These are phyloP conservation scores for Drosophila sucinea DNA, from an alignment of 1,140 invertebrate genomes.

Conservation along the genomic window DNA sequence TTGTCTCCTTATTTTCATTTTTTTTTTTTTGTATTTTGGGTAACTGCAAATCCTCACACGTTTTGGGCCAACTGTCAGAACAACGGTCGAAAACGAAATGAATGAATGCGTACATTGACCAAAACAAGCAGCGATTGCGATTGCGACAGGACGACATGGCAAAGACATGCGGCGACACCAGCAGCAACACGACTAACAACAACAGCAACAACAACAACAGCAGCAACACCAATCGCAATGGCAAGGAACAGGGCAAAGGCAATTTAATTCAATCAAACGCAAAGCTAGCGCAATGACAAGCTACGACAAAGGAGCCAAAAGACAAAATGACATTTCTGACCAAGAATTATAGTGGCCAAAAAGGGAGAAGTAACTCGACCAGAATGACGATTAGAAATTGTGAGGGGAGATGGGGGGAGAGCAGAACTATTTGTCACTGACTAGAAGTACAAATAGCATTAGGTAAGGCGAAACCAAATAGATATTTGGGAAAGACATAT, in stretches of 20 bases:
- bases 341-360: constrained; percentile 17
- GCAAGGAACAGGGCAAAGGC: constrained; percentile 38
- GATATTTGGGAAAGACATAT: no score
- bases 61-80: constrained; percentile 50
- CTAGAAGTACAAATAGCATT: no score
- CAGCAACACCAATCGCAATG: constrained; percentile 15
- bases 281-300: constrained; percentile 60
- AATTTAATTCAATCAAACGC: constrained; percentile 79
- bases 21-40: constrained; percentile 8
- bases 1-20: constrained; percentile 15
- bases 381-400: no score
- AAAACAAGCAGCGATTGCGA: constrained; percentile 37
- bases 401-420: no score
- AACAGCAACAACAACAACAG: constrained; percentile 19
- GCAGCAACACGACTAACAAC: constrained; percentile 35
- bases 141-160: constrained; percentile 49
- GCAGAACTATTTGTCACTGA: no score
- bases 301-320: constrained; percentile 30
- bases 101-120: constrained; percentile 62
- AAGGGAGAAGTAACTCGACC: neutral
- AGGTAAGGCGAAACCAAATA: no score
- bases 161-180: constrained; percentile 29
- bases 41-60: constrained; percentile 55
- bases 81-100: constrained; percentile 31
- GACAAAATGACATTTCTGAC: constrained; percentile 34